Evolutionary conservation across 2,113 vertebrate genomes (phyloP).

Genomic region (Pollachius pollachius): DNA sequence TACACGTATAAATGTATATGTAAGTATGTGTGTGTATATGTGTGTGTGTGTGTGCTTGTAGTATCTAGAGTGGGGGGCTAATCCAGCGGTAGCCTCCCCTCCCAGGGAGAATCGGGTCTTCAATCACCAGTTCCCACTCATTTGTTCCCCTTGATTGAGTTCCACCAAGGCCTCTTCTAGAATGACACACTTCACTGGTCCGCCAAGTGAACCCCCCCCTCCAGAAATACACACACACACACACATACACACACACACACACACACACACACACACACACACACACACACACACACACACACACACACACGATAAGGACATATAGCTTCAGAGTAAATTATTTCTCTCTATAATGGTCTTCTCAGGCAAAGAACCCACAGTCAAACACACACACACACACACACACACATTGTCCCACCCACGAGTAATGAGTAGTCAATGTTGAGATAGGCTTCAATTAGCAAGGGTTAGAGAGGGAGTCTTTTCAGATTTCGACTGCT

Average conservation of each 20-base stretch:
- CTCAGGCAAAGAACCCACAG: slow-evolving; percentile 22
- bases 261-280: slow-evolving; percentile 10
- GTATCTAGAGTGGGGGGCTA: background rate
- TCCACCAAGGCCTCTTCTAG: slow-evolving; percentile 25
- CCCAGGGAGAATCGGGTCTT: slow-evolving; percentile 40
- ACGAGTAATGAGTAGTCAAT: slow-evolving; percentile 8
- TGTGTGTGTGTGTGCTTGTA: too few relatives aligned
- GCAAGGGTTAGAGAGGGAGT: too few relatives aligned
- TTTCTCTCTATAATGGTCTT: slow-evolving; percentile 32
- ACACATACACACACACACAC: background rate
- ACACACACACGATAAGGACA: slow-evolving; percentile 21
- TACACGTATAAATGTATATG: slow-evolving; percentile 17
- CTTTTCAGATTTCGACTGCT: slow-evolving; percentile 39
- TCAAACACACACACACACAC: background rate
- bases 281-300: slow-evolving; percentile 11
- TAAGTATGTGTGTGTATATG: background rate
- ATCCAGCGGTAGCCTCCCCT: slow-evolving; percentile 16
- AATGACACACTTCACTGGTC: slow-evolving; percentile 35
- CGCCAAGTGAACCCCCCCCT: background rate
- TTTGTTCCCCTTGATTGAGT: slow-evolving; percentile 54
- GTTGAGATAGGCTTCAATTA: slow-evolving; percentile 56
- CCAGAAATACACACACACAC: background rate
- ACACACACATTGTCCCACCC: slow-evolving; percentile 4
- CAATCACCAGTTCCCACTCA: slow-evolving; percentile 46
- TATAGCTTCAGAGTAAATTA: slow-evolving; percentile 36